These are phyloP conservation scores for Zaprionus capensis DNA, from an alignment of 1,140 invertebrate species.

Conservation along the genomic window DNA sequence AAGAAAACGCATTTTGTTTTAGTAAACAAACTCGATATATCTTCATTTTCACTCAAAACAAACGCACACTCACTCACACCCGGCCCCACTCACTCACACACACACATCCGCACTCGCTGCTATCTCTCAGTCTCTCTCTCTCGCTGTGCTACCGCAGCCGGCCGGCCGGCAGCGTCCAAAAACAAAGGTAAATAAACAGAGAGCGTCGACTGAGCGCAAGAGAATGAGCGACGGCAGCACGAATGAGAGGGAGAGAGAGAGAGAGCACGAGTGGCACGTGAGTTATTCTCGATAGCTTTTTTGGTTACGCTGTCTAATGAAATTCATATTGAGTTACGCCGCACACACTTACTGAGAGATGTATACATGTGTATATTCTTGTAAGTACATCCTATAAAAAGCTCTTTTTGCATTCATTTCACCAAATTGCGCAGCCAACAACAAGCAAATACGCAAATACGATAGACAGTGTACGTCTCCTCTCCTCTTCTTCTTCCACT, in stretches of 20 bases:
- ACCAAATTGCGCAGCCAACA: conserved; percentile 18
- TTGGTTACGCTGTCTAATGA: conserved; percentile 20
- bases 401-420: conserved; percentile 17
- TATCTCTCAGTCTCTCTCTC: conserved; percentile 7
- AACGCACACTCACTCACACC: conserved; percentile 1
- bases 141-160: not conserved
- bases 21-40: conserved; percentile 20
- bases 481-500: not conserved
- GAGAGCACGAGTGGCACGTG: conserved; percentile 1
- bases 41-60: conserved; percentile 35
- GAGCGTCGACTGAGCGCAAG: conserved; percentile 12
- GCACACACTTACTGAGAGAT: not conserved
- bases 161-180: conserved; percentile 32
- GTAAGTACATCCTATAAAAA: conserved; percentile 13
- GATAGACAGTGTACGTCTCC: not conserved
- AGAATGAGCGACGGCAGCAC: not conserved
- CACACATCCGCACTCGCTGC: not conserved
- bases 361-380: not conserved
- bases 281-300: conserved; percentile 9
- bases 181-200: conserved; percentile 65
- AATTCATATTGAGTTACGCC: conserved; percentile 31
- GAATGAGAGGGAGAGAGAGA: not conserved
- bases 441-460: not conserved
- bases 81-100: not conserved
- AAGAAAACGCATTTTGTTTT: conserved; percentile 35